Conservation (phyloP, 2,797 vertebrate species). For the Acanthopagrus latus region DNA sequence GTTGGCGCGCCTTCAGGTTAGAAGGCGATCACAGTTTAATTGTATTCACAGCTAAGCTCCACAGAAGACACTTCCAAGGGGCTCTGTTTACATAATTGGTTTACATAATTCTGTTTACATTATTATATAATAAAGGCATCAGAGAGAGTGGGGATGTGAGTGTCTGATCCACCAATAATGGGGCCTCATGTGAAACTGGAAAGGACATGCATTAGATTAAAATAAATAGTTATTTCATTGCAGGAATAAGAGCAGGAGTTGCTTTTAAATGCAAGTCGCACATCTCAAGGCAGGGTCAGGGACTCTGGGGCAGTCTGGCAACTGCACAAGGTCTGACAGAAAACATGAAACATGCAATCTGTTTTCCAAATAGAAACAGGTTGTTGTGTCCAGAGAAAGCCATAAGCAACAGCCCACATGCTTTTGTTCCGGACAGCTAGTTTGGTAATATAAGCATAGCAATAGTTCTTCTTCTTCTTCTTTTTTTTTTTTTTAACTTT, state of each 20-base stretch:
- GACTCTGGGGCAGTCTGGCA: background rate
- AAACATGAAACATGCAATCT: background rate
- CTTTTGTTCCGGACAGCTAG: background rate
- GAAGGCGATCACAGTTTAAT: conserved; percentile 45
- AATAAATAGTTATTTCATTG: conserved; percentile 14
- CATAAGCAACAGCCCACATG: background rate
- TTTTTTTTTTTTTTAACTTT: no score
- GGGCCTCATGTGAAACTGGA: conserved; percentile 9
- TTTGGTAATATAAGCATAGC: background rate
- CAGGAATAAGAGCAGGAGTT: background rate
- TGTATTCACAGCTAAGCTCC: conserved; percentile 42
- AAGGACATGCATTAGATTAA: conserved; percentile 33
- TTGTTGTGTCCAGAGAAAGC: background rate
- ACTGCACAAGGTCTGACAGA: background rate
- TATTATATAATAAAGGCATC: conserved; percentile 54
- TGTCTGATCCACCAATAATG: conserved; percentile 19
- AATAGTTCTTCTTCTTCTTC: background rate
- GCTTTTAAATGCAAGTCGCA: conserved; percentile 7
- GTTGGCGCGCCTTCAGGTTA: conserved; percentile 36
- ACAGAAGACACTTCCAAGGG: conserved; percentile 37
- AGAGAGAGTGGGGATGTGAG: background rate
- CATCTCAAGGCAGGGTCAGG: background rate
- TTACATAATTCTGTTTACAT: conserved; percentile 61
- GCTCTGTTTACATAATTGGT: conserved; percentile 55
- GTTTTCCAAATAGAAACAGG: background rate